Evolutionary conservation across 92 coral and sea anemone species (phyloP).

Genomic region (Plumapathes pennacea): DNA sequence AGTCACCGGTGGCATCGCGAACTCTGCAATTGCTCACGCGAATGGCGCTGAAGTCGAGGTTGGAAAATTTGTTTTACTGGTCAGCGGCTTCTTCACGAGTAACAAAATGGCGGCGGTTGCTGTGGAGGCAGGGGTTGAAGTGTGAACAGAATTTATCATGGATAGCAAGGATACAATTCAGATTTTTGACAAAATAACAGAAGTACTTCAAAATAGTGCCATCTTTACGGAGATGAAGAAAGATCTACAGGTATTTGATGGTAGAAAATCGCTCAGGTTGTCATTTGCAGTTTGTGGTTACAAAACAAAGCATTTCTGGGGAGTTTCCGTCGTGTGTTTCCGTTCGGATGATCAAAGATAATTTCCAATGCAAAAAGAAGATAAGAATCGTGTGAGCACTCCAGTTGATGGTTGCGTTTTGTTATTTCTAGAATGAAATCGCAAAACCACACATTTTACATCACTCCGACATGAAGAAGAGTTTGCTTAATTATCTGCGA

Average conservation of each 20-base stretch:
- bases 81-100: too few relatives aligned
- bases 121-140: too few relatives aligned
- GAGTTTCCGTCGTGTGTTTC: not conserved
- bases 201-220: slow-evolving; percentile 50
- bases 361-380: too few relatives aligned
- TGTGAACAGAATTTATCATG: too few relatives aligned
- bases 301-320: not conserved
- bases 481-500: slow-evolving; percentile 59
- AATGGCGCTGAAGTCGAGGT: too few relatives aligned
- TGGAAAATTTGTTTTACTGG: too few relatives aligned
- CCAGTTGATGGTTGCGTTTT: not conserved
- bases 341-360: too few relatives aligned
- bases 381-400: too few relatives aligned
- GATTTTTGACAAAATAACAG: slow-evolving; percentile 31
- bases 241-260: slow-evolving; percentile 58
- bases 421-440: slow-evolving; percentile 62
- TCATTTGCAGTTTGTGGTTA: not conserved
- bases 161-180: too few relatives aligned
- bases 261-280: not conserved
- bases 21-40: too few relatives aligned
- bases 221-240: slow-evolving; percentile 58
- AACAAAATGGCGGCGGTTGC: too few relatives aligned
- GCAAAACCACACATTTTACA: slow-evolving; percentile 74
- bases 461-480: slow-evolving; percentile 65
- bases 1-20: too few relatives aligned